Evolutionary conservation across 2,113 vertebrate species (phyloP), one percentile per base, ranked within the genome.

Genomic region (Piaya cayana): DNA sequence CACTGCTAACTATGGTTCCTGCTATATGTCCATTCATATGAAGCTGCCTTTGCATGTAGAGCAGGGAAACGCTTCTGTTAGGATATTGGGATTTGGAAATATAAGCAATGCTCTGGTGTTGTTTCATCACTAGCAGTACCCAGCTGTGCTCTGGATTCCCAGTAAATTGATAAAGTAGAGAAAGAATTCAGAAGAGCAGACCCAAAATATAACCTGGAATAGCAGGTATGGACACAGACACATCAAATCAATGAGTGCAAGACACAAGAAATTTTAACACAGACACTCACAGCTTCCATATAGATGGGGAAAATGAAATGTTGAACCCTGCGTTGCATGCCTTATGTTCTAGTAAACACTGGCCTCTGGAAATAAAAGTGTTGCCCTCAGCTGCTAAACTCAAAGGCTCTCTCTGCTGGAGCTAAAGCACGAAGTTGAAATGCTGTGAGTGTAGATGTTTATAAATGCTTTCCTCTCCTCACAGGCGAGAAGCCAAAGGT

Each of bases 401-500:
- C 56, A 80, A 49, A 56, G n/a, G 34, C 36, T 70, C 47, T 39
- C n/a, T 93, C 72, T 85, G 55, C 37, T 74, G 65, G 52, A 74
- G 65, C 60, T 55, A 49, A 89, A 65, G 56, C 55, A 52, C 12
- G 39, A 93, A 87, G 70, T 74, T 65, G 58, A 86, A 92, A 75
- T 64, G 76, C 56, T 88, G 11, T 53, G 42, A 79, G 39, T 56
- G 32, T 47, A 81, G 34, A 84, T 71, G 39, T 84, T 96, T 86
- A 78, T 75, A 82, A 90, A 86, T 39, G 49, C 82, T 80, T 96
- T 91, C 86, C 88, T 97, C 52, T 97, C 83, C 86, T 91, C 4
- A 2, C 92, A 99, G 99, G 96, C 98, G 94, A 97, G 98, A 98
- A 96, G 98, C 97, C 77, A 98, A 98, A 95, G 98, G 98, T 92